These are phyloP conservation scores for Ancistrus triradiatus DNA, from an alignment of 2,113 vertebrate species.

Conservation along the genomic window DNA sequence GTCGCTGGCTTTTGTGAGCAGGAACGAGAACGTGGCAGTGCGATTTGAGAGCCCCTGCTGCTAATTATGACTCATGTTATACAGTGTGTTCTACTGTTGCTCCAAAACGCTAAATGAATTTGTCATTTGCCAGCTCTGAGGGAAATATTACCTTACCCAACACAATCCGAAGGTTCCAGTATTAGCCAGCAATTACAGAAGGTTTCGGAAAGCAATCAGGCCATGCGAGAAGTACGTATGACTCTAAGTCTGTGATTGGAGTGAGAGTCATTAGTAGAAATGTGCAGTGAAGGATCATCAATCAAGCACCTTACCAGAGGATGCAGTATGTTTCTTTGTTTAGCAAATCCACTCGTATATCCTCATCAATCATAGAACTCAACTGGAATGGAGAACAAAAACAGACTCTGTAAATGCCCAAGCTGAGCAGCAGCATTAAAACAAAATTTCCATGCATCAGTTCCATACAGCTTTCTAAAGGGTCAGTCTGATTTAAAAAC, in stretches of 20 bases:
- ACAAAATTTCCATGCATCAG: conserved; percentile 1
- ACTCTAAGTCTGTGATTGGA: conserved; percentile 41
- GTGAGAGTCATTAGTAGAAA: conserved; percentile 46
- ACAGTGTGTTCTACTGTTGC: conserved; percentile 35
- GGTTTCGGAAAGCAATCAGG: conserved; percentile 30
- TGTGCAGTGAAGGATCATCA: conserved; percentile 49
- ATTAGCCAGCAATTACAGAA: conserved; percentile 34
- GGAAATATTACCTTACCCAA: conserved; percentile 41
- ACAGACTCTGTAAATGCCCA: conserved; percentile 49
- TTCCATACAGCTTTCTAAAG: conserved; percentile 7
- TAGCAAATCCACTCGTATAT: conserved; percentile 60
- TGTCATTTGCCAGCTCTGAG: conserved; percentile 31
- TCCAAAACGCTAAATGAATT: conserved; percentile 44
- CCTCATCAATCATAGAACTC: conserved; percentile 67
- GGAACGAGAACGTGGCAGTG: conserved; percentile 30
- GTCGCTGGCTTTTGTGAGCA: conserved; percentile 27
- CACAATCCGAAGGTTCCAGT: neutral
- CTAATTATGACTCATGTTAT: conserved; percentile 48
- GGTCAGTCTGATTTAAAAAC: conserved; percentile 21
- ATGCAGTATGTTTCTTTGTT: conserved; percentile 58
- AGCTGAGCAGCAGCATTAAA: conserved; percentile 47
- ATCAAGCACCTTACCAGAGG: conserved; percentile 64
- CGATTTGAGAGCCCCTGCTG: conserved; percentile 36
- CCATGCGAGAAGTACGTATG: conserved; percentile 27
- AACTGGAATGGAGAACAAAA: conserved; percentile 60